Conservation (phyloP, 2,888 invertebrate genomes). For the Hirtodrosophila cameraria region DNA sequence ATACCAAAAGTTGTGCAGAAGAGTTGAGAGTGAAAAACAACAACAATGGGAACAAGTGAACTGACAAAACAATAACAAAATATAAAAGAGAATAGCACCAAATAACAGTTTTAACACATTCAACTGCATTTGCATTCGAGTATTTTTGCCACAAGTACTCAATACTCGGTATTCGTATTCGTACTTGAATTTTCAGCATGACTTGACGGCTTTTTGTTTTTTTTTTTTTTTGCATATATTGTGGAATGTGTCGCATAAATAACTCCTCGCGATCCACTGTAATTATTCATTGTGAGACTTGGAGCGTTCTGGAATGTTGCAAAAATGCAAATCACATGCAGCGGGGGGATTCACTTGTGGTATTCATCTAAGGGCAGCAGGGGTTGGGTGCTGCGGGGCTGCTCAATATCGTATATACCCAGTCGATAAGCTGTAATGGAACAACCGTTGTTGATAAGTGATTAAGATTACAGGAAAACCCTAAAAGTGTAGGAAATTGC, state of each 20-base stretch:
- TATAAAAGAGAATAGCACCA: neutral
- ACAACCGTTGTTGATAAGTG: too few species aligned
- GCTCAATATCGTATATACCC: too few species aligned
- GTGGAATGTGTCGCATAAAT: slow-evolving; percentile 43
- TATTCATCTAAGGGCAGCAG: neutral
- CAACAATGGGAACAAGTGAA: neutral
- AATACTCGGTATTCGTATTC: neutral
- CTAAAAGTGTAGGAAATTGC: too few species aligned
- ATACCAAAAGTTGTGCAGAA: neutral
- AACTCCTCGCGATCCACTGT: slow-evolving; percentile 38
- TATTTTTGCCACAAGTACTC: neutral
- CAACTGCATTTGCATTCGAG: neutral
- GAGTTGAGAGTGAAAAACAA: neutral
- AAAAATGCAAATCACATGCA: slow-evolving; percentile 12
- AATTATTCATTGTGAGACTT: slow-evolving; percentile 34
- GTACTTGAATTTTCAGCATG: neutral
- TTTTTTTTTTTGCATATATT: slow-evolving; percentile 5
- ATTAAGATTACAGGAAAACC: too few species aligned
- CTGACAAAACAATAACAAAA: neutral
- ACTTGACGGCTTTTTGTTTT: slow-evolving; percentile 3
- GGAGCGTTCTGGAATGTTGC: slow-evolving; percentile 40
- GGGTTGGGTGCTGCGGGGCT: too few species aligned
- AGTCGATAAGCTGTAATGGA: neutral
- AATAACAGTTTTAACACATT: too few species aligned
- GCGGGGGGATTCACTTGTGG: slow-evolving; percentile 6